Conservation (phyloP, 2,113 vertebrate species). For the Bubo bubo region DNA sequence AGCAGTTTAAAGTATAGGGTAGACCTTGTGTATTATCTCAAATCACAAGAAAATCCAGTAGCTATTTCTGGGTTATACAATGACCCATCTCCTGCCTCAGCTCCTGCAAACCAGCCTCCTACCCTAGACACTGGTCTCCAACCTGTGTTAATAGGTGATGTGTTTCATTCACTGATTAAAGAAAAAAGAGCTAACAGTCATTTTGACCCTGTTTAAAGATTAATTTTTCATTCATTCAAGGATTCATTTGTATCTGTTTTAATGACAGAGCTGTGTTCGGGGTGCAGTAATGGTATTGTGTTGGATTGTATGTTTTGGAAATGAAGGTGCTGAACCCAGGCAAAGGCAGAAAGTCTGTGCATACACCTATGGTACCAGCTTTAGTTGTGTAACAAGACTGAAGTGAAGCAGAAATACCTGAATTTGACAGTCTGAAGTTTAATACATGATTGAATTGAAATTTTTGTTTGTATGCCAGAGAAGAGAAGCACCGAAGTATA, state of each 20-base stretch:
- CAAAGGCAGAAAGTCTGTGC: background rate
- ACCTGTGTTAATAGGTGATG: background rate
- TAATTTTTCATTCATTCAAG: background rate
- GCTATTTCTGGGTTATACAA: background rate
- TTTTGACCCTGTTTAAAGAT: background rate
- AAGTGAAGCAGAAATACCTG: slow-evolving; percentile 50
- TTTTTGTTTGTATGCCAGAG: slow-evolving; percentile 24
- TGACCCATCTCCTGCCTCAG: background rate
- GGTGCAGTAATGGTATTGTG: background rate
- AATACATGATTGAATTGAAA: slow-evolving; percentile 42
- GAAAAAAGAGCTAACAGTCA: background rate
- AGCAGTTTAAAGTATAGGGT: background rate
- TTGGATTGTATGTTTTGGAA: background rate
- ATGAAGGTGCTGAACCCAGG: background rate
- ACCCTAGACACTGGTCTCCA: background rate
- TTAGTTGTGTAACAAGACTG: slow-evolving; percentile 29
- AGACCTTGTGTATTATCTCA: background rate
- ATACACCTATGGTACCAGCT: background rate
- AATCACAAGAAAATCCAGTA: background rate
- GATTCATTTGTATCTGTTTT: background rate
- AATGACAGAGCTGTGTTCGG: background rate
- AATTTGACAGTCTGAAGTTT: slow-evolving; percentile 36
- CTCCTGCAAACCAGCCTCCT: background rate
- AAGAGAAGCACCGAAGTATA: slow-evolving; percentile 12
- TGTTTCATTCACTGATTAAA: background rate